Conservation (phyloP, 2,888 invertebrate species). For the Perithous albicinctus region DNA sequence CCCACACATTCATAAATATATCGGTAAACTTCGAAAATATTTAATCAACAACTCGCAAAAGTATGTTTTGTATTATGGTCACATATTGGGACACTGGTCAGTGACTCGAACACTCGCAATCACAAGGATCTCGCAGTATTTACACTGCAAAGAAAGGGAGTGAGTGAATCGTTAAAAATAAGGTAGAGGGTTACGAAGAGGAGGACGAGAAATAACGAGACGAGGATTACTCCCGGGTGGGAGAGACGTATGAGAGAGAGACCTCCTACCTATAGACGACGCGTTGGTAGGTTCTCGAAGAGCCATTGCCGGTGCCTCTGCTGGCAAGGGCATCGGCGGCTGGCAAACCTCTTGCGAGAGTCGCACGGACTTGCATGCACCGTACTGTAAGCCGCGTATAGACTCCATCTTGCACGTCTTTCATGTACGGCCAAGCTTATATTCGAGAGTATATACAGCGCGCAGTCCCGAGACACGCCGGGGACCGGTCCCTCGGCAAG, state of each 20-base stretch:
- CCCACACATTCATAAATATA: no score
- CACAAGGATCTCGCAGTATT: not conserved
- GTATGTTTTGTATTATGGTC: not conserved
- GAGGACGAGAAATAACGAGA: constrained; percentile 55
- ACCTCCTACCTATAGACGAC: not conserved
- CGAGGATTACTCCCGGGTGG: constrained; percentile 49
- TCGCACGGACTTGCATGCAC: constrained; percentile 35
- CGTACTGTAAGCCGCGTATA: constrained; percentile 33
- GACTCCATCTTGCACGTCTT: constrained; percentile 6
- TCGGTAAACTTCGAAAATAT: no score
- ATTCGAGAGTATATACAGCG: constrained; percentile 30
- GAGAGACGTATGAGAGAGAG: constrained; percentile 36
- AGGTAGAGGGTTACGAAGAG: constrained; percentile 37
- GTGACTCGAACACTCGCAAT: not conserved
- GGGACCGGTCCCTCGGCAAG: constrained; percentile 68
- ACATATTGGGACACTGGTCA: not conserved
- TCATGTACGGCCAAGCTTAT: constrained; percentile 4
- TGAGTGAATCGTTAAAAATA: constrained; percentile 14
- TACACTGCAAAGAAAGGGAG: constrained; percentile 6
- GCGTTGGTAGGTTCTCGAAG: constrained; percentile 58
- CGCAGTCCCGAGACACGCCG: constrained; percentile 52
- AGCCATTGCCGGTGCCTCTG: constrained; percentile 44
- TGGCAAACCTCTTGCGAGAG: constrained; percentile 6
- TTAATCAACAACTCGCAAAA: no score
- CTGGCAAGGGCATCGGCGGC: constrained; percentile 51